Evolutionary conservation across 2,888 invertebrate genomes (phyloP).

Genomic region (Cybosia mesomella): DNA sequence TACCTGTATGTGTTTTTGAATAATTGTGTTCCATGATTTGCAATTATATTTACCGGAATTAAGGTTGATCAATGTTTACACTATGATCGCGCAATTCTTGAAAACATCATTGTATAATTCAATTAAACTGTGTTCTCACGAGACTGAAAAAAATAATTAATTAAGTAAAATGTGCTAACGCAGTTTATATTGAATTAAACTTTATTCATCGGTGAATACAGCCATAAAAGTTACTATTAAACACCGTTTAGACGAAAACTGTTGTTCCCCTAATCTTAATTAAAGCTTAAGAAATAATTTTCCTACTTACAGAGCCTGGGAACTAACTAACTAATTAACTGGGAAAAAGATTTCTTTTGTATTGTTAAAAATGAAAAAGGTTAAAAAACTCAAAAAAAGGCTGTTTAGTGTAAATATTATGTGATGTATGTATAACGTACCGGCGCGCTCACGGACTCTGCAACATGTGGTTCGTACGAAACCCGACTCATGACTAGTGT

Average conservation of each 20-base stretch:
- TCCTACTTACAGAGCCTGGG: constrained; percentile 36
- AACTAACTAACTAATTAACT: too few relatives aligned
- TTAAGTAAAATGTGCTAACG: too few relatives aligned
- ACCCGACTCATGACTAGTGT: constrained; percentile 80
- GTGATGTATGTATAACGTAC: constrained; percentile 77
- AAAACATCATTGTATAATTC: too few relatives aligned
- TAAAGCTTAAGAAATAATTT: constrained; percentile 42
- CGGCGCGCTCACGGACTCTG: constrained; percentile 68
- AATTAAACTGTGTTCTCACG: too few relatives aligned
- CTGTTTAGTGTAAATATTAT: constrained; percentile 73
- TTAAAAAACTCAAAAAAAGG: constrained; percentile 78
- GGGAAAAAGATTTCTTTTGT: constrained; percentile 46
- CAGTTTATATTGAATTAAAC: too few relatives aligned
- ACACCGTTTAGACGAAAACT: constrained; percentile 21
- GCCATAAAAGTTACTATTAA: neutral
- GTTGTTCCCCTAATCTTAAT: constrained; percentile 34
- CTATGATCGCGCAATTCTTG: too few relatives aligned
- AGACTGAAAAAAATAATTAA: too few relatives aligned
- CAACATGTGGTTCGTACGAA: constrained; percentile 56
- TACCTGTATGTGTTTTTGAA: too few relatives aligned
- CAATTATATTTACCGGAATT: too few relatives aligned
- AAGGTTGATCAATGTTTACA: too few relatives aligned
- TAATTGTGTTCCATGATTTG: too few relatives aligned
- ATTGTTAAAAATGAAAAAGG: constrained; percentile 56
- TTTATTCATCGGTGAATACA: too few relatives aligned